phyloP scores from a whole-genome alignment of 2,113 vertebrate genomes.

The Gobiocypris rarus region DNA sequence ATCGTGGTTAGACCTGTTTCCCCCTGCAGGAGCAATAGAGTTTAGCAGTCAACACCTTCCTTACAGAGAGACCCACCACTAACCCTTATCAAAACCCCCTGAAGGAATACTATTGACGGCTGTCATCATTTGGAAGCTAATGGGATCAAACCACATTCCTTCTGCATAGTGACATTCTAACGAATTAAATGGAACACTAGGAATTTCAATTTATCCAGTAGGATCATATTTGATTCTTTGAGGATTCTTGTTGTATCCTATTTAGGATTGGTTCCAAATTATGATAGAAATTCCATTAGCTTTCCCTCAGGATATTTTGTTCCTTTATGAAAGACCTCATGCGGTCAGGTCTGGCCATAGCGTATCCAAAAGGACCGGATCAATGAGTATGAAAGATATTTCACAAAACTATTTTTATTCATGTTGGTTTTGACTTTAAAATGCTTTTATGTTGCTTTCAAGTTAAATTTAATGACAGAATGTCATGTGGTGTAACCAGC shows the following conservation, averaged over 20 bases:
- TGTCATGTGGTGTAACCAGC: not conserved
- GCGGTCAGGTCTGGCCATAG: not conserved
- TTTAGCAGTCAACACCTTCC: slow-evolving; percentile 7
- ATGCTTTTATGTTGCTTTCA: not conserved
- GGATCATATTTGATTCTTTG: slow-evolving; percentile 15
- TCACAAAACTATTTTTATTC: not conserved
- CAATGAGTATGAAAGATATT: not conserved
- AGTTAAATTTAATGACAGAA: not conserved
- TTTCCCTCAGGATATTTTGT: not conserved
- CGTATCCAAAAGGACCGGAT: not conserved
- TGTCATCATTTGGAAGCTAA: slow-evolving; percentile 24
- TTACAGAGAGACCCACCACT: not conserved
- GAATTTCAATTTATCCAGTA: not conserved
- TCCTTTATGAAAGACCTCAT: slow-evolving; percentile 13
- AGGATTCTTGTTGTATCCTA: slow-evolving; percentile 18
- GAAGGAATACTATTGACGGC: slow-evolving; percentile 1
- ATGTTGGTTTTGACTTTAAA: not conserved
- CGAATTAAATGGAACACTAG: not conserved
- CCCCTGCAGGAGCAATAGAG: not conserved
- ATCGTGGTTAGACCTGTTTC: not conserved
- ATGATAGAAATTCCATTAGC: not conserved
- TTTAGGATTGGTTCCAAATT: slow-evolving; percentile 27
- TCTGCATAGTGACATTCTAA: not conserved
- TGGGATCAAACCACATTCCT: not conserved
- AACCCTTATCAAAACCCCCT: not conserved